Evolutionary conservation across 2,888 invertebrate genomes (phyloP).

Genomic region (Phorcus lineatus): DNA sequence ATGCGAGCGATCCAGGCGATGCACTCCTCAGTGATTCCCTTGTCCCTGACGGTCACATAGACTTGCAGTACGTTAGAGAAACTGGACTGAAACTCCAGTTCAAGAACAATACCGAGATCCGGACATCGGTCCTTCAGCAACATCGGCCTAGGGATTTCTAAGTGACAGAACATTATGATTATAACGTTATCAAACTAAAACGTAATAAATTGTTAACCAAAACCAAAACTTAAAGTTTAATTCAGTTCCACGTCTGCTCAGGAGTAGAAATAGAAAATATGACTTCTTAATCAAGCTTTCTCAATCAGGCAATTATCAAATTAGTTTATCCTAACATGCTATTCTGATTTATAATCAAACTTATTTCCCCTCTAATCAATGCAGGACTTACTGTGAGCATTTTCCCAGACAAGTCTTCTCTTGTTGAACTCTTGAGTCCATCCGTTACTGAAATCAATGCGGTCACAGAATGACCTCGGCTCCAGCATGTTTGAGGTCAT

Average conservation of each 20-base stretch:
- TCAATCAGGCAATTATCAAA: too few species aligned
- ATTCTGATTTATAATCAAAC: too few species aligned
- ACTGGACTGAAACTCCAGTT: slow-evolving; percentile 56
- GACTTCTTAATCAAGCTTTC: too few species aligned
- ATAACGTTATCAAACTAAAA: too few species aligned
- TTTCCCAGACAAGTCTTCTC: slow-evolving; percentile 56
- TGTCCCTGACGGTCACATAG: slow-evolving; percentile 47
- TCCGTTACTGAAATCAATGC: slow-evolving; percentile 58
- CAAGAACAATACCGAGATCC: slow-evolving; percentile 45
- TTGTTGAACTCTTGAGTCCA: slow-evolving; percentile 53
- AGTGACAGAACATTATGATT: not conserved
- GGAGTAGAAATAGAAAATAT: too few species aligned
- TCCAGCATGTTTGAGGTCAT: slow-evolving; percentile 71
- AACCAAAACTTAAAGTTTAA: too few species aligned
- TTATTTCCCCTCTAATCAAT: not conserved
- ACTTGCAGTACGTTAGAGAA: slow-evolving; percentile 58
- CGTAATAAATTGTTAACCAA: too few species aligned
- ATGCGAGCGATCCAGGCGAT: slow-evolving; percentile 41
- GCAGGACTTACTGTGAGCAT: slow-evolving; percentile 56
- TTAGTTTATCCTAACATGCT: too few species aligned
- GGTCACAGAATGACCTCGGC: slow-evolving; percentile 71
- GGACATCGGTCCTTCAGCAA: slow-evolving; percentile 16
- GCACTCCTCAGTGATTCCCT: slow-evolving; percentile 45
- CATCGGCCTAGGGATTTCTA: not conserved
- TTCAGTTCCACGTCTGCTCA: too few species aligned